These are phyloP conservation scores for Bucco capensis DNA, from an alignment of 2,113 vertebrate genomes.

Conservation along the genomic window DNA sequence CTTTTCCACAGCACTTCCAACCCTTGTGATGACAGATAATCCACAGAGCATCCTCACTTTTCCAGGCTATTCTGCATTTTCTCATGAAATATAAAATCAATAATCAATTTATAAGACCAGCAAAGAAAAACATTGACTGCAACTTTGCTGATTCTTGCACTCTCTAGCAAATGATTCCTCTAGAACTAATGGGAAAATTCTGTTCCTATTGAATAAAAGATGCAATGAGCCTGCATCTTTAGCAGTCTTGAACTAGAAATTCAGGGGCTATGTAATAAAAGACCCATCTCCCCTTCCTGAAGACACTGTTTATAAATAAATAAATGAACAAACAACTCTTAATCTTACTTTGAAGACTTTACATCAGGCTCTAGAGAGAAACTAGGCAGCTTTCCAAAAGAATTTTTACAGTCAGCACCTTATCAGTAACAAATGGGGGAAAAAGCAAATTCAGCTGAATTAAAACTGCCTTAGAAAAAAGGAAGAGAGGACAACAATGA, in stretches of 20 bases:
- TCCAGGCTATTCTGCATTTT: neutral
- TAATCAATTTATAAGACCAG: neutral
- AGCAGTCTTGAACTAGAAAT: constrained; percentile 13
- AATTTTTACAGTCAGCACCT: constrained; percentile 68
- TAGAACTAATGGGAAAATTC: neutral
- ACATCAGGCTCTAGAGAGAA: constrained; percentile 61
- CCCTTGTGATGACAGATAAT: neutral
- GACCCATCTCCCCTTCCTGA: constrained; percentile 6
- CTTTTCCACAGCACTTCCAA: neutral
- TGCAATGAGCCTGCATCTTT: neutral
- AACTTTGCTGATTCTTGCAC: neutral
- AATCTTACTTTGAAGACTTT: constrained; percentile 70
- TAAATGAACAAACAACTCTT: constrained; percentile 25
- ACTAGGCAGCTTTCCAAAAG: constrained; percentile 68
- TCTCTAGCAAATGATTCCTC: neutral
- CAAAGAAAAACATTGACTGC: neutral
- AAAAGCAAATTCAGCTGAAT: constrained; percentile 72
- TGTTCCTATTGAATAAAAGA: neutral
- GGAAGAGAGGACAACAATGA: neutral
- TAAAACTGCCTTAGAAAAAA: constrained; percentile 43
- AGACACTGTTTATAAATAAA: constrained; percentile 61
- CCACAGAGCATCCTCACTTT: neutral
- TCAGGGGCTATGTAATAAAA: constrained; percentile 26
- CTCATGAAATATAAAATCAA: neutral
- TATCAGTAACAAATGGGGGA: constrained; percentile 58